phyloP scores from a whole-genome alignment of 2,113 vertebrate species.

The Nothoprocta perdicaria region DNA sequence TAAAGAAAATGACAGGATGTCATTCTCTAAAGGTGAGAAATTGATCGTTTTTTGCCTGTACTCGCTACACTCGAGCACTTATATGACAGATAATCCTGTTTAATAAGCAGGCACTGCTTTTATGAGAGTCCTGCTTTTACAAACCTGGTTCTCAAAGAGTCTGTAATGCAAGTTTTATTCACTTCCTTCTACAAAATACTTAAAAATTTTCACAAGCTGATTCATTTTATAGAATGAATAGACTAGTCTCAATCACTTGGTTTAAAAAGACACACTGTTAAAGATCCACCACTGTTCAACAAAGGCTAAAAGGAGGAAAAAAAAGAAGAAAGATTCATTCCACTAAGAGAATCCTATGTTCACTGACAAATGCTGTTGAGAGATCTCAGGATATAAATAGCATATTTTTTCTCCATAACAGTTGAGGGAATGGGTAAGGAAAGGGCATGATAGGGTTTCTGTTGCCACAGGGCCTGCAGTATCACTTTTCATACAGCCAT shows the following conservation, averaged over 20 bases:
- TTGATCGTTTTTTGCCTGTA: background rate
- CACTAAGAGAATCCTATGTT: background rate
- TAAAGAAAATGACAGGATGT: background rate
- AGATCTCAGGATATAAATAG: background rate
- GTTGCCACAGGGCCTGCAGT: background rate
- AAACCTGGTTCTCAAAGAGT: background rate
- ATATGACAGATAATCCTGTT: slow-evolving; percentile 21
- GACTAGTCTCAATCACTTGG: background rate
- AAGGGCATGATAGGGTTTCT: background rate
- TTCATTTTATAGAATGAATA: background rate
- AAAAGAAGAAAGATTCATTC: background rate
- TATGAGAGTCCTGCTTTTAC: slow-evolving; percentile 36
- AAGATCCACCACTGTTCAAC: background rate
- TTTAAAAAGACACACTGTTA: background rate
- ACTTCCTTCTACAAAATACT: slow-evolving; percentile 3
- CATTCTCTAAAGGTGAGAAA: background rate
- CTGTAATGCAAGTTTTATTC: slow-evolving; percentile 45
- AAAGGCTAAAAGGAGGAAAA: background rate
- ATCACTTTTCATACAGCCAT: background rate
- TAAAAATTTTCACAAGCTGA: background rate
- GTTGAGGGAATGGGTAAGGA: background rate
- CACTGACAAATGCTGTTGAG: background rate
- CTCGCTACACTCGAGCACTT: background rate
- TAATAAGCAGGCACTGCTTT: slow-evolving; percentile 42
- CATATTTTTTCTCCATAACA: background rate